Base-by-base conservation (phyloP, 2,888 invertebrate genomes). In the Clostera curtula region DNA sequence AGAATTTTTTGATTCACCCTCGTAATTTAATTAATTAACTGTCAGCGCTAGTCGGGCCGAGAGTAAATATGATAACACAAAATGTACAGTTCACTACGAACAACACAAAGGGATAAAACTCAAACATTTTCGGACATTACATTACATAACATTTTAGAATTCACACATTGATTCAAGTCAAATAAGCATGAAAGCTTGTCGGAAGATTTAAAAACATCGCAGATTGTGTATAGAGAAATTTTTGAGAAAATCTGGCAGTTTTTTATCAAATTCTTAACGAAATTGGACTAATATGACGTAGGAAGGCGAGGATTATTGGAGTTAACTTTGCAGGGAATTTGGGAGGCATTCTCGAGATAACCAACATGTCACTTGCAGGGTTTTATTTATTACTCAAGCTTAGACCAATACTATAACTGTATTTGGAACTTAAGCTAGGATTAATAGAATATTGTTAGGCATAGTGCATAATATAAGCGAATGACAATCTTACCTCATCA, bases 401-500 rank as follows among this genome's bases (percentile, higher is more conserved):
- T 5, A 7, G 17, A 9, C 7, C n/a, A 20, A 12, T 19, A 9
- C 12, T 3, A 20, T 12, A 12, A 11, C 5, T 20, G 6, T 3
- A 7, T 9, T 12, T 12, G 20, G 12, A n/a, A 4, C 11, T 11
- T 12, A 12, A 12, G n/a, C n/a, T n/a, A n/a, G n/a, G n/a, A n/a
- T n/a, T n/a, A n/a, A n/a, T n/a, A n/a, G n/a, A n/a, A n/a, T n/a
- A n/a, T n/a, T n/a, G n/a, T n/a, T n/a, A n/a, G n/a, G n/a, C 24
- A 22, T 17, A 24, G 17, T 29, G 29, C 14, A 14, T 28, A 9
- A 16, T 17, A 26, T 11, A 8, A 35, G 12, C 15, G 12, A 24
- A 17, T 34, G 25, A 25, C 25, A 27, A 38, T 55, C 90, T 90
- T 87, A 94, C 94, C 93, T 96, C 96, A 84, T 96, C 96, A 76